Evolutionary conservation across 2,797 vertebrate genomes (phyloP).

Genomic region (Hydrolagus colliei): DNA sequence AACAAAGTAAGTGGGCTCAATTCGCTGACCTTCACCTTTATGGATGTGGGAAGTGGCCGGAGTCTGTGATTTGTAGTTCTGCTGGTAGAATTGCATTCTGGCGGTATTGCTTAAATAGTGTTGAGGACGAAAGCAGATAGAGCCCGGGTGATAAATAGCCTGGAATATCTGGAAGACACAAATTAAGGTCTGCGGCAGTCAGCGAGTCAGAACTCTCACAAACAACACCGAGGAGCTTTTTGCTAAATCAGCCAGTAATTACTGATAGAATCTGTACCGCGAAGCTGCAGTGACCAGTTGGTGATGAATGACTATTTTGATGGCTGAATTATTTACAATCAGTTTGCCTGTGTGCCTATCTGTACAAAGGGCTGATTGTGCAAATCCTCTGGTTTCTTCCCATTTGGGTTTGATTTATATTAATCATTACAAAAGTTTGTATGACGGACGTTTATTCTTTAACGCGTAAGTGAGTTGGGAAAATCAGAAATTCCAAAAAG

Average conservation of each 20-base stretch:
- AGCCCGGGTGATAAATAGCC: background rate
- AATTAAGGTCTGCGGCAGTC: background rate
- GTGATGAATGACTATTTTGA: constrained; percentile 25
- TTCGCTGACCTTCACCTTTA: too few species aligned
- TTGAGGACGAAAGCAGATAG: background rate
- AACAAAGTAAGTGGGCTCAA: too few species aligned
- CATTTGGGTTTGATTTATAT: constrained; percentile 7
- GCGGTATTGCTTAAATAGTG: too few species aligned
- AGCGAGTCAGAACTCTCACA: background rate
- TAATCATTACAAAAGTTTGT: background rate
- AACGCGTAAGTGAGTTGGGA: background rate
- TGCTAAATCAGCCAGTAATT: constrained; percentile 23
- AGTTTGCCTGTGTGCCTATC: constrained; percentile 1
- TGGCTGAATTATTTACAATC: constrained; percentile 12
- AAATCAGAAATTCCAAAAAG: background rate
- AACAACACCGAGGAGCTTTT: background rate
- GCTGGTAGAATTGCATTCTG: too few species aligned
- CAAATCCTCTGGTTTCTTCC: background rate
- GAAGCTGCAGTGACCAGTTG: background rate
- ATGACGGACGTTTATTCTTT: background rate
- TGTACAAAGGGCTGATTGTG: constrained; percentile 7
- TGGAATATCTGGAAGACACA: background rate
- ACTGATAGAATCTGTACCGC: background rate
- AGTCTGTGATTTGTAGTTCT: too few species aligned
- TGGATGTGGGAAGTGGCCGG: too few species aligned